A percentile compares a stretch with the other conserved stretches of the same genome.
Evolutionary conservation across 1,140 invertebrate genomes (phyloP).

Genomic region (Onthophagus taurus): DNA sequence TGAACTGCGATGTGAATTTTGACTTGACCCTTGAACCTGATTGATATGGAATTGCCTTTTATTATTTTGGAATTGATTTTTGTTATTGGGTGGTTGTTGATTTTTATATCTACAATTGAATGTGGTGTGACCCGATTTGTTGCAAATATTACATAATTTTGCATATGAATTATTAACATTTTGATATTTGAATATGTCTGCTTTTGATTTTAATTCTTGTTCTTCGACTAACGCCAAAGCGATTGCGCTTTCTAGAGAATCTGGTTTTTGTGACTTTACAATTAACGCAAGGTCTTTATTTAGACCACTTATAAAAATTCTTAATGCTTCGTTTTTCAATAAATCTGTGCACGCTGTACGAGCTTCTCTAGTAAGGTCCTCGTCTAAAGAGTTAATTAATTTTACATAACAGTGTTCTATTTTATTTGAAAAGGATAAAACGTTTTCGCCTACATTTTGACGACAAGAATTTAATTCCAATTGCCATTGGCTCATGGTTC

Average conservation of each 20-base stretch:
- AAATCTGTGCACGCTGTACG: conserved; percentile 20
- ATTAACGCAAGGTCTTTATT: conserved; percentile 8
- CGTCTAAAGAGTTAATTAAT: conserved; percentile 25
- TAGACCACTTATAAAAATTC: conserved; percentile 24
- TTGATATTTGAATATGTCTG: conserved; percentile 4
- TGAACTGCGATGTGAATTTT: too few species aligned
- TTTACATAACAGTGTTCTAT: conserved; percentile 16
- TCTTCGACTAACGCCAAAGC: conserved; percentile 3
- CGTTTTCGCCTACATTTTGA: conserved; percentile 18
- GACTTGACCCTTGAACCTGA: too few species aligned
- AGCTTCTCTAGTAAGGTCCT: conserved; percentile 17
- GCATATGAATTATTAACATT: conserved; percentile 5
- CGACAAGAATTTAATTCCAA: conserved; percentile 15
- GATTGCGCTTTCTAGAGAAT: conserved; percentile 6
- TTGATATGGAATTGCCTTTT: too few species aligned
- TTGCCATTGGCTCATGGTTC: conserved; percentile 14
- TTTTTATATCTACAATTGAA: conserved; percentile 14
- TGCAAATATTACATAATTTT: conserved; percentile 6
- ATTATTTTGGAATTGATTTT: too few species aligned
- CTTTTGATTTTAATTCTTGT: conserved; percentile 4
- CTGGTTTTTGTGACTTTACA: conserved; percentile 11
- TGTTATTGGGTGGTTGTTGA: conserved; percentile 11
- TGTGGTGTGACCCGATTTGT: conserved; percentile 7
- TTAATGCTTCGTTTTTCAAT: conserved; percentile 24
- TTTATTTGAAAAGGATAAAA: conserved; percentile 10